A percentile compares a stretch with the other conserved stretches of the same genome.
These are phyloP conservation scores for Thymallus thymallus DNA, from an alignment of 2,113 vertebrate genomes.

Conservation along the genomic window DNA sequence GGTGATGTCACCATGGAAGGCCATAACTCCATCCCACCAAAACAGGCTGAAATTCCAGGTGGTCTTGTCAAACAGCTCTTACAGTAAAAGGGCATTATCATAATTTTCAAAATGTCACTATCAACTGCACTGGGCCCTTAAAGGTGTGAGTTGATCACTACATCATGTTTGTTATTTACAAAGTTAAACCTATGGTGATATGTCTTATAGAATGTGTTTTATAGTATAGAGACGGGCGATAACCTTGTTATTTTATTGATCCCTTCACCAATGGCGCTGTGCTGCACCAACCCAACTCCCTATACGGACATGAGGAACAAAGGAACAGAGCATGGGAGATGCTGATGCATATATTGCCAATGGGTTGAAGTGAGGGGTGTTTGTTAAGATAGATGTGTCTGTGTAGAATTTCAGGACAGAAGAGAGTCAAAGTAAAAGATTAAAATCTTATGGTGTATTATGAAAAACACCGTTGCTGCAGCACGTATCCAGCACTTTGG, in stretches of 20 bases:
- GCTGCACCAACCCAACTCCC: slow-evolving; percentile 22
- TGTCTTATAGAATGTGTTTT: slow-evolving; percentile 18
- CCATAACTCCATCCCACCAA: too few species aligned
- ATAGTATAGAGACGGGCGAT: slow-evolving; percentile 27
- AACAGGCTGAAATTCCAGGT: too few species aligned
- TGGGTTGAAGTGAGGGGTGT: not conserved
- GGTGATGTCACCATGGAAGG: too few species aligned
- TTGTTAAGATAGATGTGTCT: not conserved
- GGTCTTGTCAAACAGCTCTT: too few species aligned
- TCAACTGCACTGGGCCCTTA: too few species aligned
- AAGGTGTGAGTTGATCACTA: not conserved
- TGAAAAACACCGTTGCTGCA: not conserved
- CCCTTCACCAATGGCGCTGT: not conserved
- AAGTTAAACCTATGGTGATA: too few species aligned
- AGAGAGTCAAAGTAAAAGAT: slow-evolving; percentile 1
- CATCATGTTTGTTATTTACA: not conserved
- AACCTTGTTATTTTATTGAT: slow-evolving; percentile 36
- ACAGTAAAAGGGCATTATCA: too few species aligned
- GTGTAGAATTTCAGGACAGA: slow-evolving; percentile 8
- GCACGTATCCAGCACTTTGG: slow-evolving; percentile 1
- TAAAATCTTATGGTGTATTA: slow-evolving; percentile 8
- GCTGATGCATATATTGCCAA: not conserved
- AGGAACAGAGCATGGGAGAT: not conserved
- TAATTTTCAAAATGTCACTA: too few species aligned
- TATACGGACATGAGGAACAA: slow-evolving; percentile 17